Evolutionary conservation across 2,888 invertebrate genomes (phyloP), one percentile per base, ranked within the genome.

Genomic region (Athetis lepigone): DNA sequence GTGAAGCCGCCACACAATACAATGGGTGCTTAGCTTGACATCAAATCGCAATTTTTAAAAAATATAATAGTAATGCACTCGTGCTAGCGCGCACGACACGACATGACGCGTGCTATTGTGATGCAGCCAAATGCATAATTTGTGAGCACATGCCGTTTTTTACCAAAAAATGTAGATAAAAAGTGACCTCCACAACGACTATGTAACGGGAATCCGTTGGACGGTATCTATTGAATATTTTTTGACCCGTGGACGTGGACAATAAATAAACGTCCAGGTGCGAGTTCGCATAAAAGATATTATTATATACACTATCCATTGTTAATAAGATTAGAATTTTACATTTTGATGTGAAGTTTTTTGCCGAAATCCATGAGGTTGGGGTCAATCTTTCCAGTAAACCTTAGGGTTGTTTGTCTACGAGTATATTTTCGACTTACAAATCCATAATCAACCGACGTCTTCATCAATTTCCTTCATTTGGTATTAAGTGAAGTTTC

Each of bases 121-220:
- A 92, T 86, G 91, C 93, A 92, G 74, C 89, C 88, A 90, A 90
- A 92, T 95, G 92, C 92, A 93, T 94, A 94, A 94, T 94, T 93
- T 92, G 90, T 91, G 90, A 93, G 93, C 94, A 93, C 93, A 94
- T 93, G 95, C 89, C 90, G 82, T 84, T 87, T 92, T 93, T 93
- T 91, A 82, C 61, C 71, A 73, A 88, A 89, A 89, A 88, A 86
- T 81, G 60, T 79, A 51, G 60, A 83, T 88, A 91, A 92, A 94
- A 93, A 92, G 86, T 94, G 94, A 94, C 93, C 94, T 90, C 90
- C 79, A 85, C 86, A 87, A 82, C 83, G 88, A 86, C 87, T 88
- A 87, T 85, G 84, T 90, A 92, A 90, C 92, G 90, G 91, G 90
- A 90, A 89, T 90, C 89, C 88, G 87, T 89, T 88, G 85, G 89